These are phyloP conservation scores for Eurytoma adleriae DNA, from an alignment of 2,888 invertebrate species.

Conservation along the genomic window DNA sequence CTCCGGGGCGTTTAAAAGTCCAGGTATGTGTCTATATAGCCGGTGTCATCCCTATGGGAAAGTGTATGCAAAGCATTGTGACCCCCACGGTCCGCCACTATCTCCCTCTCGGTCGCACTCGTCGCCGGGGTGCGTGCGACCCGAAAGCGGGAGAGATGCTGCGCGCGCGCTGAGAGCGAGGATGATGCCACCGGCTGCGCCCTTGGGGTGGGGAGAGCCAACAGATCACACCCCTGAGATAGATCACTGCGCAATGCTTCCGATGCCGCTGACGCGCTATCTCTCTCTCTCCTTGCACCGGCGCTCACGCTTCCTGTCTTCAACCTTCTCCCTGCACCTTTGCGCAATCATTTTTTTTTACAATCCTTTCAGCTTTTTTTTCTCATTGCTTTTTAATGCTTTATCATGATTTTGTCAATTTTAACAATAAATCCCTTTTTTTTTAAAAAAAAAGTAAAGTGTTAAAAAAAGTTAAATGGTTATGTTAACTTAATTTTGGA, in stretches of 20 bases:
- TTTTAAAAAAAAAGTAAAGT: no score
- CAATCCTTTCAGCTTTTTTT: background rate
- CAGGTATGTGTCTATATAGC: slow-evolving; percentile 69
- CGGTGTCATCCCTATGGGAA: slow-evolving; percentile 76
- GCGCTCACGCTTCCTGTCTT: slow-evolving; percentile 5
- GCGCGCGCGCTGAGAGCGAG: slow-evolving; percentile 15
- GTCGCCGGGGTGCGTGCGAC: slow-evolving; percentile 35
- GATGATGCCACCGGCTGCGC: slow-evolving; percentile 41
- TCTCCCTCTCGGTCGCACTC: background rate
- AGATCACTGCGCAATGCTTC: slow-evolving; percentile 60
- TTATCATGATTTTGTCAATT: background rate
- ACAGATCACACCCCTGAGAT: slow-evolving; percentile 74
- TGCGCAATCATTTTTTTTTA: no score
- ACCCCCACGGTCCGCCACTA: slow-evolving; percentile 67
- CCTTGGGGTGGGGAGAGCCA: slow-evolving; percentile 53
- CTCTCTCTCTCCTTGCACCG: background rate
- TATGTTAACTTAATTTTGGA: no score
- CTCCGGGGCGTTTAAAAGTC: slow-evolving; percentile 71
- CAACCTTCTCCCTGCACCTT: slow-evolving; percentile 1
- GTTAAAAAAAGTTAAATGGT: no score
- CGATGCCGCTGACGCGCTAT: slow-evolving; percentile 7
- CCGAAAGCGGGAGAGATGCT: slow-evolving; percentile 12
- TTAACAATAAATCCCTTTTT: no score
- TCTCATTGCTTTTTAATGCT: background rate
- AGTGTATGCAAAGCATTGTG: slow-evolving; percentile 76